phyloP scores from a whole-genome alignment of 2,797 vertebrate species.

The Galago senegalensis region DNA sequence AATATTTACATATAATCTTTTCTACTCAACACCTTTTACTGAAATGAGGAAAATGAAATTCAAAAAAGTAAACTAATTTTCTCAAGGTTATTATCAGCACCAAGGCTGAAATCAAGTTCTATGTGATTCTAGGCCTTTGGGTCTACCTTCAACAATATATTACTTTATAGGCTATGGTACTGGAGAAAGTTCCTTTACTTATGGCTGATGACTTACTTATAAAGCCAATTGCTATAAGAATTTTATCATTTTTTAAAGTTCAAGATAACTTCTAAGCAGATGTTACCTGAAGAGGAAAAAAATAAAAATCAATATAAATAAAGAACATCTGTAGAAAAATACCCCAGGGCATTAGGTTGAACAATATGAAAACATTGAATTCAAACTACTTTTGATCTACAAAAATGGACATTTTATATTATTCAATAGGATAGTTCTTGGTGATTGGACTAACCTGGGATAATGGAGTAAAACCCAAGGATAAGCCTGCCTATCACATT shows the following conservation, averaged over 20 bases:
- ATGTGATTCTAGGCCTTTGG: background rate
- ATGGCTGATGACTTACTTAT: background rate
- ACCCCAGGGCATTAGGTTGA: background rate
- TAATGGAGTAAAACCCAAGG: background rate
- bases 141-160: background rate
- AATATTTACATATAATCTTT: background rate
- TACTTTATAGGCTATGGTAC: background rate
- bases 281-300: constrained; percentile 53
- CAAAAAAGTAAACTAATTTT: background rate
- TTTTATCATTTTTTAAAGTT: constrained; percentile 32
- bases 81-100: background rate
- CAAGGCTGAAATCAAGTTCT: background rate
- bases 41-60: constrained; percentile 43
- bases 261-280: constrained; percentile 64
- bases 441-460: background rate
- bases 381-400: constrained; percentile 2
- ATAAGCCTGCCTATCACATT: background rate
- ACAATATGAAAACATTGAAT: background rate
- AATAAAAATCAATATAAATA: constrained; percentile 1
- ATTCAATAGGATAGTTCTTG: background rate
- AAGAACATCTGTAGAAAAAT: constrained; percentile 35
- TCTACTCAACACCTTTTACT: background rate
- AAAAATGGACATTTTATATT: background rate
- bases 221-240: constrained; percentile 41
- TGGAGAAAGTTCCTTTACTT: background rate